Evolutionary conservation across 2,113 vertebrate genomes (phyloP).

Genomic region (Rhadina sibilatrix): DNA sequence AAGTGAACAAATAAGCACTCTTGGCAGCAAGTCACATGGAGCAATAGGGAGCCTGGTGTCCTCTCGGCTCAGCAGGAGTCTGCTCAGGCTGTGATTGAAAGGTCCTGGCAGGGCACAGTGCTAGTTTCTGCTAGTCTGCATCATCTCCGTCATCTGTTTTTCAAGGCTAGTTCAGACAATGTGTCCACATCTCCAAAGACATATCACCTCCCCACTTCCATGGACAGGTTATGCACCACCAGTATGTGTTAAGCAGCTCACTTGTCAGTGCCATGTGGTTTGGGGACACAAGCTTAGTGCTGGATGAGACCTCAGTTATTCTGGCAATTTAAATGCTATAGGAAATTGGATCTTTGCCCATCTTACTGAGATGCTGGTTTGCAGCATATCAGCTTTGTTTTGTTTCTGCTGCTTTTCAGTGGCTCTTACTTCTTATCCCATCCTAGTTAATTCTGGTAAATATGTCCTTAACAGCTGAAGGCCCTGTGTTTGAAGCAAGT

Average conservation of each 20-base stretch:
- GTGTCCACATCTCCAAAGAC: neutral
- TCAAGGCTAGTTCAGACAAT: neutral
- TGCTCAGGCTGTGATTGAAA: neutral
- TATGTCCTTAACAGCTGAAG: neutral
- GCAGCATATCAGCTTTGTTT: neutral
- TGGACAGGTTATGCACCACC: neutral
- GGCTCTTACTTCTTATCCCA: neutral
- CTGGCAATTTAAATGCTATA: neutral
- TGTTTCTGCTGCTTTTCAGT: neutral
- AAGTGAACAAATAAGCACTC: neutral
- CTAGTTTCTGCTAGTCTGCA: neutral
- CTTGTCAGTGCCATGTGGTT: neutral
- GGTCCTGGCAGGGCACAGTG: neutral
- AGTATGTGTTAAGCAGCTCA: neutral
- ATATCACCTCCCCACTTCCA: rapidly evolving
- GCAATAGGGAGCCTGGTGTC: neutral
- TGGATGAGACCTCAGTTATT: neutral
- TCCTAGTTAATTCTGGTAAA: neutral
- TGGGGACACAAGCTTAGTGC: neutral
- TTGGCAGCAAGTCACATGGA: neutral
- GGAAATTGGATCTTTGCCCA: neutral
- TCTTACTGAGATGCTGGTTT: neutral
- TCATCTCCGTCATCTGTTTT: neutral
- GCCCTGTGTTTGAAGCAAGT: neutral
- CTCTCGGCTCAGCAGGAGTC: neutral